A percentile compares a stretch with the other conserved stretches of the same genome.
These are phyloP conservation scores for Philereme vetulata DNA, from an alignment of 2,888 invertebrate genomes.

Conservation along the genomic window DNA sequence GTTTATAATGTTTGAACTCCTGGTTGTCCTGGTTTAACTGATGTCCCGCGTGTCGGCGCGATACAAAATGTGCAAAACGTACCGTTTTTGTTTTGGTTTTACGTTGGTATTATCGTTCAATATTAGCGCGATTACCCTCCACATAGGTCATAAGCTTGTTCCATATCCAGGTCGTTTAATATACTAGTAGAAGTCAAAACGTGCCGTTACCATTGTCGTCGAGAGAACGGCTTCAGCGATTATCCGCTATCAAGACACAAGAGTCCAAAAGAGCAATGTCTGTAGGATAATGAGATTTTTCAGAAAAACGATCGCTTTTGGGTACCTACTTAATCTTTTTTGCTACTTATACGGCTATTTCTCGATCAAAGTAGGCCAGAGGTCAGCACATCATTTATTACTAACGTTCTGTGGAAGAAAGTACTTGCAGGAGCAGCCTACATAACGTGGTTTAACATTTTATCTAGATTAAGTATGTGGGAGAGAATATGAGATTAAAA, in stretches of 20 bases:
- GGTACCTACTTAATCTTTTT: slow-evolving; percentile 9
- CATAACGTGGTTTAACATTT: slow-evolving; percentile 10
- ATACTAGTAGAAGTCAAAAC: too few species aligned
- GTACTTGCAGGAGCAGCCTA: slow-evolving; percentile 8
- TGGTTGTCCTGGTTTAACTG: too few species aligned
- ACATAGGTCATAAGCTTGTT: too few species aligned
- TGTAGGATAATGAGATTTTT: slow-evolving; percentile 14
- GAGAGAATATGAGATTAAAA: slow-evolving; percentile 10
- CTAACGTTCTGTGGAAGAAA: slow-evolving; percentile 12
- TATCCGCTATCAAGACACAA: background rate
- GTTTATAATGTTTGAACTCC: too few species aligned
- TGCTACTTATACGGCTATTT: slow-evolving; percentile 9
- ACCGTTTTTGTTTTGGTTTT: too few species aligned
- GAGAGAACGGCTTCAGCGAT: background rate
- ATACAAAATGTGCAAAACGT: too few species aligned
- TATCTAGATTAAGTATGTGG: slow-evolving; percentile 15
- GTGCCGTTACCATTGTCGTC: background rate
- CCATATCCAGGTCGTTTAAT: too few species aligned
- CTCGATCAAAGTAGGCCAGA: slow-evolving; percentile 19
- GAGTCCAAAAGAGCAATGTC: background rate
- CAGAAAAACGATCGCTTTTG: slow-evolving; percentile 12
- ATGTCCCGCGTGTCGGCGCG: too few species aligned
- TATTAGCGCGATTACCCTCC: too few species aligned
- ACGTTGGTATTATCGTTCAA: too few species aligned
- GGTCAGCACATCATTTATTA: slow-evolving; percentile 18